Evolutionary conservation across 1,140 invertebrate species (phyloP).

Genomic region (Heliconius nattereri): DNA sequence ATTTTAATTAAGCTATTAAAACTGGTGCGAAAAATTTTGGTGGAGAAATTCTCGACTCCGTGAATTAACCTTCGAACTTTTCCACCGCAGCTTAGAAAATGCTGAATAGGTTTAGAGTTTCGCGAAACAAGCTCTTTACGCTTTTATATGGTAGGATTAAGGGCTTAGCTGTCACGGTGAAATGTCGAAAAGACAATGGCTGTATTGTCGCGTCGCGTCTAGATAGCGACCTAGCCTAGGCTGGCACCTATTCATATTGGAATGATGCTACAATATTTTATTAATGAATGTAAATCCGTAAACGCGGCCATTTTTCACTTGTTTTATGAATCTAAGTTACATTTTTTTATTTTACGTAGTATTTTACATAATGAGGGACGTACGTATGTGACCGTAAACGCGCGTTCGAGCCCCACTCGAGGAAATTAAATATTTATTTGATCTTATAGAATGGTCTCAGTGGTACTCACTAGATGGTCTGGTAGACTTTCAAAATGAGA

Average conservation of each 20-base stretch:
- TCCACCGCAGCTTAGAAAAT: constrained; percentile 36
- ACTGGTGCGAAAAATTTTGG: constrained; percentile 22
- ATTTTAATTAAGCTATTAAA: constrained; percentile 31
- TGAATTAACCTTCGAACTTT: constrained; percentile 43
- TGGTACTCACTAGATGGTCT: too few species aligned
- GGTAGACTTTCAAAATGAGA: too few species aligned
- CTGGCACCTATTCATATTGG: constrained; percentile 2
- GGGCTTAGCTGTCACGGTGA: constrained; percentile 16
- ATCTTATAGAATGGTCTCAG: too few species aligned
- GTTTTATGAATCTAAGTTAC: not conserved
- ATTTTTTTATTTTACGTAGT: too few species aligned
- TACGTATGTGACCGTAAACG: too few species aligned
- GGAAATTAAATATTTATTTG: too few species aligned
- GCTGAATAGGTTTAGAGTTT: constrained; percentile 30
- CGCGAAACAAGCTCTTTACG: constrained; percentile 28
- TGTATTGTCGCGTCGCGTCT: constrained; percentile 1
- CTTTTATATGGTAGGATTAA: constrained; percentile 26
- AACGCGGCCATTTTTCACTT: not conserved
- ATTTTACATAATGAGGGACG: too few species aligned
- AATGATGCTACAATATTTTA: constrained; percentile 8
- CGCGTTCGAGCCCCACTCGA: too few species aligned
- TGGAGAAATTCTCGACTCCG: constrained; percentile 22
- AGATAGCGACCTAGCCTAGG: not conserved
- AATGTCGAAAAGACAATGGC: constrained; percentile 23
- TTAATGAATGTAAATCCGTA: not conserved